A percentile compares a stretch with the other conserved stretches of the same genome.
These are phyloP conservation scores for Amblyjoppa proteus DNA, from an alignment of 2,888 invertebrate species.

Conservation along the genomic window DNA sequence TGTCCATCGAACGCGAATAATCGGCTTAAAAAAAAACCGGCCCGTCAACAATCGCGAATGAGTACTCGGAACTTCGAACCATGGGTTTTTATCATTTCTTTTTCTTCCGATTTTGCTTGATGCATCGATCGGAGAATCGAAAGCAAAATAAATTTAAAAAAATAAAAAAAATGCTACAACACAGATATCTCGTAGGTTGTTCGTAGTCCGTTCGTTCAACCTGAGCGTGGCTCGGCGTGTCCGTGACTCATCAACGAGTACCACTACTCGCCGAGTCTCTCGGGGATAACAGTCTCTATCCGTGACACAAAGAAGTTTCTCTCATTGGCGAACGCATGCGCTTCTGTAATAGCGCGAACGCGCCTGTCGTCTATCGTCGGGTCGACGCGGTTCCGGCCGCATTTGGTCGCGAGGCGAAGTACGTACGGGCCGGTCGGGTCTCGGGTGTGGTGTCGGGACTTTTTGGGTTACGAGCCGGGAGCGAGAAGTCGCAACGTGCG, in stretches of 20 bases:
- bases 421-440: slow-evolving; percentile 65
- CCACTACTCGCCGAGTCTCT: background rate
- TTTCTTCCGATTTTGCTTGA: too few relatives aligned
- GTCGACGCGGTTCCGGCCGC: slow-evolving; percentile 62
- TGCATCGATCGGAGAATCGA: background rate
- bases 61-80: background rate
- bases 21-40: background rate
- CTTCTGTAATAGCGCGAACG: slow-evolving; percentile 69
- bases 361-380: slow-evolving; percentile 71
- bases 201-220: slow-evolving; percentile 56
- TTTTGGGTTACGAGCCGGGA: slow-evolving; percentile 65
- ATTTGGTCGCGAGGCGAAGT: slow-evolving; percentile 68
- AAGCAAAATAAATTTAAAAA: background rate
- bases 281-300: background rate
- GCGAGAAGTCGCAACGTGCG: slow-evolving; percentile 11
- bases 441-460: slow-evolving; percentile 80
- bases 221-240: slow-evolving; percentile 29
- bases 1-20: background rate
- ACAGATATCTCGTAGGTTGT: slow-evolving; percentile 1
- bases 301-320: slow-evolving; percentile 17
- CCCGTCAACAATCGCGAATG: background rate
- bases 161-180: slow-evolving; percentile 14
- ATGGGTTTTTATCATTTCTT: too few relatives aligned
- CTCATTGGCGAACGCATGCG: slow-evolving; percentile 76
- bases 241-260: slow-evolving; percentile 50